Percentiles rank a stretch among this genome's conserved stretches.
Conservation (phyloP, 2,113 vertebrate genomes). For the Bufo bufo region DNA sequence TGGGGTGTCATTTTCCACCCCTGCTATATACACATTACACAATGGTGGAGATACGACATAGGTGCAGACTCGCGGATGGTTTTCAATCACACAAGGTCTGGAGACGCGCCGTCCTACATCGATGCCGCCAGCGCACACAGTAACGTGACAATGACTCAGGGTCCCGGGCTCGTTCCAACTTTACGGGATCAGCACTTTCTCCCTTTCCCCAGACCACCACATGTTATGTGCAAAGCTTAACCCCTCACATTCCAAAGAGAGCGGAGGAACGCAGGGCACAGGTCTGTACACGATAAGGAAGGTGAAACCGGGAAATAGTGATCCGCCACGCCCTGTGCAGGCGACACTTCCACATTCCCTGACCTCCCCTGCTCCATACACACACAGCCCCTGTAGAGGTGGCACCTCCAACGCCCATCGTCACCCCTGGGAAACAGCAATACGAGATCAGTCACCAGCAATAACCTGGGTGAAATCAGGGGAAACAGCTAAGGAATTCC, state of each 20-base stretch:
- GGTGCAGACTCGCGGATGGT: too few relatives aligned
- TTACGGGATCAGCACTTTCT: background rate
- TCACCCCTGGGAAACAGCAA: too few relatives aligned
- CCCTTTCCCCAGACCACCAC: background rate
- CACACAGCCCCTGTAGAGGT: too few relatives aligned
- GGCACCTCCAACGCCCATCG: too few relatives aligned
- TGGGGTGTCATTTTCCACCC: too few relatives aligned
- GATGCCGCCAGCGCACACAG: background rate
- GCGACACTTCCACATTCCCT: slow-evolving; percentile 23
- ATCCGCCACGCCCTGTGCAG: background rate
- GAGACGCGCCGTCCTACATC: too few relatives aligned
- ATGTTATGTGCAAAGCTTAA: background rate
- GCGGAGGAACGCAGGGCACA: background rate
- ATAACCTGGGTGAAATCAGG: too few relatives aligned
- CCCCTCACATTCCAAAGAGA: background rate
- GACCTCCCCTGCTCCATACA: background rate
- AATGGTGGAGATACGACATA: too few relatives aligned
- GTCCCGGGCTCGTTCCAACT: background rate
- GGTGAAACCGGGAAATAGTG: slow-evolving; percentile 32
- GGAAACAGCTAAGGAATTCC: too few relatives aligned
- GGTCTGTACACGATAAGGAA: slow-evolving; percentile 38
- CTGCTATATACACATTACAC: too few relatives aligned
- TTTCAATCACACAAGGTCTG: too few relatives aligned
- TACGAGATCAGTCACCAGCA: too few relatives aligned
- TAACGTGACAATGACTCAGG: background rate